Evolutionary conservation across 1,140 invertebrate genomes (phyloP).

Genomic region (Drosophila guanche): DNA sequence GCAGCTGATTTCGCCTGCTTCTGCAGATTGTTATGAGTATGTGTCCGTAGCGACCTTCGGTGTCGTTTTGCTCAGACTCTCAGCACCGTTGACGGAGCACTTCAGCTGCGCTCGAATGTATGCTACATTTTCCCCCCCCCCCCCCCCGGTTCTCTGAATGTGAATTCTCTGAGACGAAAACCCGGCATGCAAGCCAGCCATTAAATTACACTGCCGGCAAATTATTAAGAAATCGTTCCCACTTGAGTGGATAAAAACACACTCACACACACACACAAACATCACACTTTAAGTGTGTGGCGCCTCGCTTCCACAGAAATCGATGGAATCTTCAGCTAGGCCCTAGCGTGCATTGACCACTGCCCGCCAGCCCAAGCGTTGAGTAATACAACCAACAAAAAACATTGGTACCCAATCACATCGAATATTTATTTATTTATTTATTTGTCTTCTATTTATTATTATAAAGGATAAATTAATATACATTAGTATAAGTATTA

Average conservation of each 20-base stretch:
- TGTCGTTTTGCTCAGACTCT: slow-evolving; percentile 25
- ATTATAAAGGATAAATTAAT: too few species aligned
- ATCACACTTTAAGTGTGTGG: slow-evolving; percentile 5
- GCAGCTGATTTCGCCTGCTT: slow-evolving; percentile 62
- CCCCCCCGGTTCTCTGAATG: background rate
- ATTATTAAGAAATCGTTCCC: slow-evolving; percentile 41
- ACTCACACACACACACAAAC: slow-evolving; percentile 21
- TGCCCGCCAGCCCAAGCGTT: slow-evolving; percentile 24
- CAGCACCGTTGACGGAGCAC: slow-evolving; percentile 42
- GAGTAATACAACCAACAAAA: slow-evolving; percentile 30
- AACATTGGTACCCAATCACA: slow-evolving; percentile 1
- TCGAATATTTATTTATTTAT: too few species aligned
- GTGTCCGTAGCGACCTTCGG: slow-evolving; percentile 50
- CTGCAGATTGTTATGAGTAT: slow-evolving; percentile 31
- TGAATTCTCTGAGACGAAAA: slow-evolving; percentile 18
- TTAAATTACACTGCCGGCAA: slow-evolving; percentile 51
- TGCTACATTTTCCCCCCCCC: slow-evolving; percentile 23
- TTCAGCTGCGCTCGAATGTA: slow-evolving; percentile 33
- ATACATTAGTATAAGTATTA: too few species aligned
- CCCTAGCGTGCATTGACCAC: slow-evolving; percentile 76
- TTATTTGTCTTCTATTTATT: too few species aligned
- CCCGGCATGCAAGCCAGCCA: slow-evolving; percentile 44
- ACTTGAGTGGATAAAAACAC: slow-evolving; percentile 13
- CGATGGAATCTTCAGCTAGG: slow-evolving; percentile 62
- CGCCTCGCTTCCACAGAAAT: slow-evolving; percentile 50